Conservation (phyloP, 2,888 invertebrate genomes). For the Harpalus rufipes region DNA sequence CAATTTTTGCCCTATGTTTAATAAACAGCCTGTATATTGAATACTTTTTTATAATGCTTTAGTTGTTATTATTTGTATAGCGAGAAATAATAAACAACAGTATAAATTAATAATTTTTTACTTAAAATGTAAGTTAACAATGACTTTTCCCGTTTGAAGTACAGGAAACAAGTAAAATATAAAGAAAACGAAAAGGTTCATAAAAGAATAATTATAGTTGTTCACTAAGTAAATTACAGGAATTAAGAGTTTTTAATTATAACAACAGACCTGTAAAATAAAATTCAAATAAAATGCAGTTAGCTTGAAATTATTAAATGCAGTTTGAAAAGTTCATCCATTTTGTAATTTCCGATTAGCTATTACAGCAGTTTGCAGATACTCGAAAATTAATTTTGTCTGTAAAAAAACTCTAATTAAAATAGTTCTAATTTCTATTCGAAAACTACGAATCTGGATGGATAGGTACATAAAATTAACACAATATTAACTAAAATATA, state of each 20-base stretch:
- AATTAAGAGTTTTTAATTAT: conserved; percentile 48
- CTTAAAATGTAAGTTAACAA: background rate
- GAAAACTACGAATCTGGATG: background rate
- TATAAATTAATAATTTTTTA: background rate
- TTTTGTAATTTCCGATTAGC: conserved; percentile 45
- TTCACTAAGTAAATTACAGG: conserved; percentile 25
- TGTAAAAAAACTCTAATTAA: conserved; percentile 41
- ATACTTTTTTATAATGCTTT: no score
- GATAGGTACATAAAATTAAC: background rate
- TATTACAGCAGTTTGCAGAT: conserved; percentile 36
- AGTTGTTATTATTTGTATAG: no score
- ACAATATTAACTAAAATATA: conserved; percentile 16
- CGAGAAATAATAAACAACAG: background rate
- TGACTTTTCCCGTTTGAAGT: conserved; percentile 13
- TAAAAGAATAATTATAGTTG: conserved; percentile 29
- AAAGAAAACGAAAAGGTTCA: background rate
- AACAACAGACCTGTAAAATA: conserved; percentile 25
- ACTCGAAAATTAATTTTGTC: conserved; percentile 48
- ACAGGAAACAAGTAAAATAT: background rate
- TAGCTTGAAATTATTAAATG: conserved; percentile 25
- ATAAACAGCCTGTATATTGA: no score
- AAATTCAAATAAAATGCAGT: conserved; percentile 41
- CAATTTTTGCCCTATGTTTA: no score
- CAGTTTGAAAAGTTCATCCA: conserved; percentile 39
- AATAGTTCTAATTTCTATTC: conserved; percentile 46